phyloP scores from a whole-genome alignment of 2,113 vertebrate genomes.

The Beaufortia kweichowensis region DNA sequence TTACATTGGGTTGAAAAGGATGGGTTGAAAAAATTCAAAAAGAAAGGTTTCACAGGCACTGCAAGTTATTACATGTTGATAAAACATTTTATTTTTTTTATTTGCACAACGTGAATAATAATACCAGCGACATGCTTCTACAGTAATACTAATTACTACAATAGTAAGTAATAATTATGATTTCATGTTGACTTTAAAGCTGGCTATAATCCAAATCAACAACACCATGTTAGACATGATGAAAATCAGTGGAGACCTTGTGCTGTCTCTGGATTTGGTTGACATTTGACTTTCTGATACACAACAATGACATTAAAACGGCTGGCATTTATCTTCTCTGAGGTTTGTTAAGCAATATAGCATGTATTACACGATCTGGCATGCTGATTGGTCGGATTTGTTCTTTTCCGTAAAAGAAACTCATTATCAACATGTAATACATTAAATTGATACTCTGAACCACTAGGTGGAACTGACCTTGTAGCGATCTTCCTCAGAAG shows the following conservation, averaged over 20 bases:
- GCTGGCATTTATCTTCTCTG: not conserved
- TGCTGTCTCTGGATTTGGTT: not conserved
- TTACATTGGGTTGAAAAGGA: too few species aligned
- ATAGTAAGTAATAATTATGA: too few species aligned
- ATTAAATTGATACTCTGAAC: not conserved
- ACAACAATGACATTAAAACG: too few species aligned
- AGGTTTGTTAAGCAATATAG: not conserved
- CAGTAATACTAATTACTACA: too few species aligned
- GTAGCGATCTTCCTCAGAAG: constrained; percentile 85
- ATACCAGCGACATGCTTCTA: not conserved
- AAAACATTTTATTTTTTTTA: not conserved
- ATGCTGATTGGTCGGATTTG: too few species aligned
- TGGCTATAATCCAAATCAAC: constrained; percentile 1
- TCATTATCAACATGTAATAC: too few species aligned
- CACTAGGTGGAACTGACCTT: constrained; percentile 74
- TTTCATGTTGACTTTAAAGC: too few species aligned
- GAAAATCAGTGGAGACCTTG: not conserved
- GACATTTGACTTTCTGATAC: not conserved
- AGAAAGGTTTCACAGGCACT: not conserved
- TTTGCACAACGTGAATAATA: not conserved
- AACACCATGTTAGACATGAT: not conserved
- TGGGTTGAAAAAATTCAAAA: too few species aligned
- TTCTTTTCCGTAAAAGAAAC: too few species aligned
- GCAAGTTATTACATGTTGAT: not conserved
- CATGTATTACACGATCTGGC: too few species aligned